phyloP scores from a whole-genome alignment of 2,888 invertebrate genomes.

The Drosophila mayaguana region DNA sequence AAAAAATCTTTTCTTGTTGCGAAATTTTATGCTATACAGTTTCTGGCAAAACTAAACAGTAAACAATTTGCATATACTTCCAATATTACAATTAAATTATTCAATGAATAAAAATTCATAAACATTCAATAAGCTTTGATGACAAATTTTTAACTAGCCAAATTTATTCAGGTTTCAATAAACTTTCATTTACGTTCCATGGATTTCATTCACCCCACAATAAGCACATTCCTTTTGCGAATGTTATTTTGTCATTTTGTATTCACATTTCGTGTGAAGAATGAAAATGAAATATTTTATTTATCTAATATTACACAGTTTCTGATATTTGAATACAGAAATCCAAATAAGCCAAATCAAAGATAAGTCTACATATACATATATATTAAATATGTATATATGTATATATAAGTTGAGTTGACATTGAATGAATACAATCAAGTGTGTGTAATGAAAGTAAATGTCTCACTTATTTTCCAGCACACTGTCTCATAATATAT shows the following conservation, averaged over 20 bases:
- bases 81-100: not conserved
- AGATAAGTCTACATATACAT: constrained; percentile 40
- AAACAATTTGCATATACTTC: not conserved
- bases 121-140: not conserved
- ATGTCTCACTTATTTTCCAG: constrained; percentile 72
- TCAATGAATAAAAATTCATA: not conserved
- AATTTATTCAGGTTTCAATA: constrained; percentile 1
- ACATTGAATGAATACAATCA: constrained; percentile 73
- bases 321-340: constrained; percentile 8
- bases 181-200: not conserved
- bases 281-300: not conserved
- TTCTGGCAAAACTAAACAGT: not conserved
- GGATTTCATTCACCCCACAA: not conserved
- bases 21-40: not conserved
- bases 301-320: constrained; percentile 1
- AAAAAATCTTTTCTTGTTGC: too few species aligned
- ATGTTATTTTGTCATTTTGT: not conserved
- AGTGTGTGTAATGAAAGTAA: constrained; percentile 76
- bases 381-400: constrained; percentile 19
- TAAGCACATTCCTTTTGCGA: not conserved
- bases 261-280: not conserved
- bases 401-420: constrained; percentile 39
- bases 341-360: constrained; percentile 28
- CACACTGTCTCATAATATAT: constrained; percentile 31
- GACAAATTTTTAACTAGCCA: not conserved